Evolutionary conservation across 2,113 vertebrate genomes (phyloP), one percentile per base, ranked within the genome.

Genomic region (Pomatostomus ruficeps): DNA sequence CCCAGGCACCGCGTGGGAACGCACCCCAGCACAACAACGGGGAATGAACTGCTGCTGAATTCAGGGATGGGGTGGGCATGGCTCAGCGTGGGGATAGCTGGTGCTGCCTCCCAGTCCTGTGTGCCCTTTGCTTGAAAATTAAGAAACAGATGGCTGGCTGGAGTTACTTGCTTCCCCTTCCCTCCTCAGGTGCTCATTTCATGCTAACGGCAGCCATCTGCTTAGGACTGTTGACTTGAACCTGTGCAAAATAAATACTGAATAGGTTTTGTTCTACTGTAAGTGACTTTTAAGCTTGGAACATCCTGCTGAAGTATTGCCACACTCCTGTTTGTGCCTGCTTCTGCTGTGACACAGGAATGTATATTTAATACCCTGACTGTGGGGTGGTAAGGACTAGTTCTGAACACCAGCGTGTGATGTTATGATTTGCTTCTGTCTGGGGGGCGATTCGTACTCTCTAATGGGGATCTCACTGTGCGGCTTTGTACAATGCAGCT

Each of bases 141-240:
- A 95, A 93, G 96, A 93, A 96, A 38, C 97, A 98, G 97, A 97
- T 97, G 97, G 96, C 92, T 79, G 58, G 72, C 80, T 95, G 92
- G 90, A 97, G 87, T 70, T 66, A 25, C 85, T 85, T 77, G 79
- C 81, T 62, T 93, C 91, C 92, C 83, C 70, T 71, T 87, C 57
- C 79, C 89, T 88, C 96, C 95, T 96, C 88, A 90, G 92, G 96
- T 97, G 96, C 78, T 97, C 95, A 43, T 96, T 97, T 97, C 71
- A 40, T 96, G 94, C 85, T 98, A 96, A 97, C 96, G 94, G 91
- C 95, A 89, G 95, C 96, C 97, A 97, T 98, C 97, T 97, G 97
- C 93, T 97, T 89, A 91, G 89, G 92, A 85, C 62, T 89, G 95
- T 81, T 71, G 95, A 91, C 93, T 94, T 35, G 38, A 95, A 97